Evolutionary conservation across 2,113 vertebrate genomes (phyloP), one percentile per base, ranked within the genome.

Genomic region (Phrynosoma blainvillii): DNA sequence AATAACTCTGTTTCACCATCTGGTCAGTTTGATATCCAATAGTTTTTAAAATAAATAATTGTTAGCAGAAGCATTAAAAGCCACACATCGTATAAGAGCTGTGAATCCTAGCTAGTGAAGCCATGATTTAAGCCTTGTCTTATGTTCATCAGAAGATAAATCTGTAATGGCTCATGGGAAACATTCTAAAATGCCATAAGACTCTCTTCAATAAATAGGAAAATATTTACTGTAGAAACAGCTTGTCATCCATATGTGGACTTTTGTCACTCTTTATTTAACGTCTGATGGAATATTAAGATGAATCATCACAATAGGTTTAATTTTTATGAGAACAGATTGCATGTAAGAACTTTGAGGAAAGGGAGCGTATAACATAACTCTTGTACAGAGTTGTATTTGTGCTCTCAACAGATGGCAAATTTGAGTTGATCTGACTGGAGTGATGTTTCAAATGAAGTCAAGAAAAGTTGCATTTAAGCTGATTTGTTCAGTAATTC

Each of bases 231-330:
- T 94, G 92, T 96, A 90, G 94, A 96, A 95, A 95, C 97, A 97
- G 96, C 96, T 95, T 97, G 96, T 93, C 94, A 97, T 93, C 96
- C 96, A 97, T 97, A 97, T 97, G 97, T 96, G 96, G 96, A 97
- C 96, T 97, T 97, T 96, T 96, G 96, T 97, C 96, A 97, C 94
- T 96, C 96, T 96, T 96, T 97, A 96, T 96, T 97, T 96, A 96
- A 97, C 95, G 91, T 93, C 94, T 96, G 96, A 94, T 93, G 89
- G 89, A 96, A 96, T 97, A 96, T 97, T 97, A 97, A 96, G 96
- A 95, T 95, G 94, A 90, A 96, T 96, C 95, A 97, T 95, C 93
- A 93, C 95, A 95, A 96, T 95, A 94, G 93, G 94, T 97, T 93
- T 84, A 94, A 89, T 95, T 93, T 93, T 97, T 96, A 97, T 96